Conservation (phyloP, 2,797 vertebrate genomes). For the Danio choprae region DNA sequence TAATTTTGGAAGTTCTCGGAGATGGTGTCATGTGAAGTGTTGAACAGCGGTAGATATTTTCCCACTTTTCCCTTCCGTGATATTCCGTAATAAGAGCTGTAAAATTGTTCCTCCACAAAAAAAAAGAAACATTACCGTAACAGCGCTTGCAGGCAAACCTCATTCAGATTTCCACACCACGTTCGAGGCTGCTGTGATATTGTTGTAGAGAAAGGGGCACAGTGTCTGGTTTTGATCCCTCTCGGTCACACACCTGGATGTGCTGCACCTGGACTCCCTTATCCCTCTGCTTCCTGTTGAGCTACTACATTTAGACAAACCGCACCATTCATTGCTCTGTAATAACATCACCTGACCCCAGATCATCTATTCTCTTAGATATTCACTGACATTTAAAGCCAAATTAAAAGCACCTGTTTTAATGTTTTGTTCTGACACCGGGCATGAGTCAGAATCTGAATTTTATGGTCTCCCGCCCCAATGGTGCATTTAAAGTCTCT, state of each 20-base stretch:
- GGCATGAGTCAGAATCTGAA: background rate
- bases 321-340: background rate
- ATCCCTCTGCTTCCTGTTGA: slow-evolving; percentile 22
- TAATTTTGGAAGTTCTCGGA: slow-evolving; percentile 24
- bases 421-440: background rate
- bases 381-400: slow-evolving; percentile 5
- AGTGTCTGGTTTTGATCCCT: slow-evolving; percentile 1
- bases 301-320: slow-evolving; percentile 9
- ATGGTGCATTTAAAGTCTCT: background rate
- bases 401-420: background rate
- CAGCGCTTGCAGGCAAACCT: background rate
- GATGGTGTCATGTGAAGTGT: slow-evolving; percentile 37
- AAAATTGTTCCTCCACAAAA: slow-evolving; percentile 18
- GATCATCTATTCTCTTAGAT: slow-evolving; percentile 10
- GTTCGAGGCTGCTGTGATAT: background rate
- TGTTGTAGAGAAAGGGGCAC: background rate
- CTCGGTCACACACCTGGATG: slow-evolving; percentile 28
- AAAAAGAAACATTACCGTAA: background rate
- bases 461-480: background rate
- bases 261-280: slow-evolving; percentile 22
- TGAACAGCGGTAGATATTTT: slow-evolving; percentile 28
- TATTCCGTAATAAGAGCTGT: slow-evolving; percentile 17
- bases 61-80: slow-evolving; percentile 24
- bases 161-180: slow-evolving; percentile 13
- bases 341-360: slow-evolving; percentile 1